These are phyloP conservation scores for Rugalucina vietnamica DNA, from an alignment of 2,888 invertebrate species.

Conservation along the genomic window DNA sequence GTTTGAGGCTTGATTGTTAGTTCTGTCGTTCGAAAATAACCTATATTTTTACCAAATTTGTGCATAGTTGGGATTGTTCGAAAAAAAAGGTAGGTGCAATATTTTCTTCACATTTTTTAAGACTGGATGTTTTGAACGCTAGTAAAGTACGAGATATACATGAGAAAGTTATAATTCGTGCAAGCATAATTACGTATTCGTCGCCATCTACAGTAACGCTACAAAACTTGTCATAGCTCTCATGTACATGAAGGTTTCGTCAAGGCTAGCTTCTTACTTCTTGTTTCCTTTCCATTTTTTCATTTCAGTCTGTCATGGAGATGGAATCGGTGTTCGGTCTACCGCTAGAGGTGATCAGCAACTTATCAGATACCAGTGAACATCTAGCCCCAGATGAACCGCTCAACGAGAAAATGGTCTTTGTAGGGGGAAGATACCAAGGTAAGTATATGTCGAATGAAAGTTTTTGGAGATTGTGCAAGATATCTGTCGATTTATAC, in stretches of 20 bases:
- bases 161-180: not conserved
- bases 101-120: no score
- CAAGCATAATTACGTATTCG: not conserved
- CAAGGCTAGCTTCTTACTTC: no score
- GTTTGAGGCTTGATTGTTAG: no score
- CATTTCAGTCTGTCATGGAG: not conserved
- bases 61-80: no score
- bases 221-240: no score
- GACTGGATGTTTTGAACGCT: not conserved
- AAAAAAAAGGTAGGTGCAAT: no score
- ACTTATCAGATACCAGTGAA: conserved; percentile 21
- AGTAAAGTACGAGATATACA: not conserved
- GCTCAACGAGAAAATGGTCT: conserved; percentile 14
- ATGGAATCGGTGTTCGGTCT: conserved; percentile 47
- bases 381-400: not conserved
- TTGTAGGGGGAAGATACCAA: conserved; percentile 40
- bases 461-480: no score
- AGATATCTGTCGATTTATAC: no score
- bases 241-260: no score
- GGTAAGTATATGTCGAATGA: no score
- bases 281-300: not conserved
- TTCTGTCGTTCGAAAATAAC: no score
- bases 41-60: no score
- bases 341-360: conserved; percentile 23
- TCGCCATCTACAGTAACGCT: not conserved